phyloP scores from a whole-genome alignment of 1,140 invertebrate genomes.

The Gyrodactylus salaris region DNA sequence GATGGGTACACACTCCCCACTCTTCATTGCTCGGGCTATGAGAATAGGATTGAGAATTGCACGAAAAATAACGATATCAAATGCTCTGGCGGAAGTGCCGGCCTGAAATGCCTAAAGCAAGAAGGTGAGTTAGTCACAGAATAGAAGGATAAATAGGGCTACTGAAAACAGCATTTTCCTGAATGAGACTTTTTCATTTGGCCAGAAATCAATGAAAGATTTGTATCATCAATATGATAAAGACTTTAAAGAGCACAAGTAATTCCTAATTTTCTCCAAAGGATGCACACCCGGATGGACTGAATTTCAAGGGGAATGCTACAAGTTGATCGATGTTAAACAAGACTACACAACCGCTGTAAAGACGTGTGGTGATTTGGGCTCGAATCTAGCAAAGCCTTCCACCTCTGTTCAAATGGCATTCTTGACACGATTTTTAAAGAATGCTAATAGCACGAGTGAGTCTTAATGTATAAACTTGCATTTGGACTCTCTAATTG shows the following conservation, averaged over 20 bases:
- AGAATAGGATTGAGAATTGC: not conserved
- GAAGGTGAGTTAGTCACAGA: too few relatives aligned
- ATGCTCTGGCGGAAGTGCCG: not conserved
- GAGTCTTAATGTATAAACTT: too few relatives aligned
- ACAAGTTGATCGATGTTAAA: not conserved
- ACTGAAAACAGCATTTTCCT: too few relatives aligned
- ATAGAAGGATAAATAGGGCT: too few relatives aligned
- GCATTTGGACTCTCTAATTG: too few relatives aligned
- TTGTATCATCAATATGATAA: too few relatives aligned
- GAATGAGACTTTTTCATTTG: too few relatives aligned
- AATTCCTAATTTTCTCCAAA: too few relatives aligned
- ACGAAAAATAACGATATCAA: not conserved
- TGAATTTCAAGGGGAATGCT: constrained; percentile 1
- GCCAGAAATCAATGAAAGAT: too few relatives aligned
- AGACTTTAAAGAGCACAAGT: too few relatives aligned
- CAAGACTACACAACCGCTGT: not conserved
- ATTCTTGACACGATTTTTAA: not conserved
- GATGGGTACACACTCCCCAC: not conserved
- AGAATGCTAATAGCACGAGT: too few relatives aligned
- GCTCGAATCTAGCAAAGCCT: not conserved
- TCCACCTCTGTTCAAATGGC: not conserved
- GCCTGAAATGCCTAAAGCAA: not conserved
- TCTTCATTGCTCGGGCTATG: not conserved
- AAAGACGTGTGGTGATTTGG: not conserved
- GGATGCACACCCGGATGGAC: not conserved